phyloP scores from a whole-genome alignment of 2,888 invertebrate species.

The Eristalis tenax region DNA sequence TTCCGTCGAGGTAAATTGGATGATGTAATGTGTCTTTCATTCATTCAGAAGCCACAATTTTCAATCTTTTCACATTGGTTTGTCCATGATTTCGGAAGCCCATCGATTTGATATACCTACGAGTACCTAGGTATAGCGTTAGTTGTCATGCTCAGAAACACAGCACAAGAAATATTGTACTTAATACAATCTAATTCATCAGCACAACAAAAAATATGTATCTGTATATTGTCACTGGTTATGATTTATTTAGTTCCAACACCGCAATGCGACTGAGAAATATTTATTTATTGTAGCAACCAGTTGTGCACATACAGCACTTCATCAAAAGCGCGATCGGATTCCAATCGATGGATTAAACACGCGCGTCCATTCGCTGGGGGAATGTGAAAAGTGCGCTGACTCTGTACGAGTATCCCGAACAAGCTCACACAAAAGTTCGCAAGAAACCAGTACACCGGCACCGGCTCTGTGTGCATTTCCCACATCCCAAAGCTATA shows the following conservation, averaged over 20 bases:
- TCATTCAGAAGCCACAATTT: no score
- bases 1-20: no score
- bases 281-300: constrained; percentile 12
- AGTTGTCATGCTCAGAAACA: no score
- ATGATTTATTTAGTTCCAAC: constrained; percentile 18
- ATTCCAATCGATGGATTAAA: constrained; percentile 3
- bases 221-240: not conserved
- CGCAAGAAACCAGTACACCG: constrained; percentile 11
- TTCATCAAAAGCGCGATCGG: constrained; percentile 10
- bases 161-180: no score
- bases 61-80: no score
- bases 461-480: not conserved
- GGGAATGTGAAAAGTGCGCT: not conserved
- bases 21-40: no score
- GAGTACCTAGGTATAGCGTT: no score
- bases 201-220: no score
- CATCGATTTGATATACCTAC: no score
- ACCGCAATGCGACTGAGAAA: not conserved
- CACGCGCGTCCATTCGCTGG: not conserved
- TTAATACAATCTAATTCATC: no score
- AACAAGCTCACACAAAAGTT: not conserved
- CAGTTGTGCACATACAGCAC: constrained; percentile 14
- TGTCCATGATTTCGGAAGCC: no score
- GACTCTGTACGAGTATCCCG: constrained; percentile 1
- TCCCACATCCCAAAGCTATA: constrained; percentile 61